These are phyloP conservation scores for Xiphophorus maculatus DNA, from an alignment of 2,113 vertebrate genomes.

Conservation along the genomic window DNA sequence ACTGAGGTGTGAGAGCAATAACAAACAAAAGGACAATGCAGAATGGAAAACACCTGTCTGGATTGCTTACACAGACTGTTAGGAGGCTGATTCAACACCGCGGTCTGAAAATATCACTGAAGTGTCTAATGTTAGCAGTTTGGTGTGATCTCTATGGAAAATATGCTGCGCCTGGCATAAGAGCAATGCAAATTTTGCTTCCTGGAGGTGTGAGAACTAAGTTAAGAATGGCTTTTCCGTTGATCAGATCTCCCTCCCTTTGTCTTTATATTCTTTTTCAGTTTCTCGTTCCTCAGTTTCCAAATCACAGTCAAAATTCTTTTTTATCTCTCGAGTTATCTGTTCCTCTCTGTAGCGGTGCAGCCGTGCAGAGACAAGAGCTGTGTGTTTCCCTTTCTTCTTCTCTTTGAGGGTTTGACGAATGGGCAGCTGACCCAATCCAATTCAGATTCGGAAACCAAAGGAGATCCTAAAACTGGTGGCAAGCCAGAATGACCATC, in stretches of 20 bases:
- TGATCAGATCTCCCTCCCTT: neutral
- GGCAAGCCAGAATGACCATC: slow-evolving; percentile 40
- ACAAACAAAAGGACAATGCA: slow-evolving; percentile 33
- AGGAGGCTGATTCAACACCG: slow-evolving; percentile 22
- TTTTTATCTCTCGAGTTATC: slow-evolving; percentile 29
- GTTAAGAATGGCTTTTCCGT: neutral
- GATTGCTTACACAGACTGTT: slow-evolving; percentile 22
- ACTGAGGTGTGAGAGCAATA: slow-evolving; percentile 45
- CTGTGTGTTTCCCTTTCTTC: slow-evolving; percentile 11
- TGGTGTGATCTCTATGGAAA: slow-evolving; percentile 3
- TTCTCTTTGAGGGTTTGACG: slow-evolving; percentile 48
- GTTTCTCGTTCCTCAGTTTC: slow-evolving; percentile 7
- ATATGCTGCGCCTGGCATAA: neutral
- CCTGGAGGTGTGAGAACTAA: neutral
- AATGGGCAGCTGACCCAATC: slow-evolving; percentile 12
- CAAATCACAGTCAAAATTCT: slow-evolving; percentile 3
- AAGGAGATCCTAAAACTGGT: slow-evolving; percentile 25
- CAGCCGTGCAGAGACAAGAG: slow-evolving; percentile 31
- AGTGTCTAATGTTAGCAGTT: slow-evolving; percentile 1
- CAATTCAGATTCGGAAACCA: slow-evolving; percentile 36
- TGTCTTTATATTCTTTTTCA: neutral
- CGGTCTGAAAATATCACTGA: slow-evolving; percentile 24
- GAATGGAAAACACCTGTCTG: slow-evolving; percentile 59
- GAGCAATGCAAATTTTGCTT: slow-evolving; percentile 25
- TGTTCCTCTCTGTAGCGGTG: slow-evolving; percentile 19